Percentiles rank a stretch among this genome's conserved stretches.
These are phyloP conservation scores for Drosophila siamana DNA, from an alignment of 2,888 invertebrate species.

Conservation along the genomic window DNA sequence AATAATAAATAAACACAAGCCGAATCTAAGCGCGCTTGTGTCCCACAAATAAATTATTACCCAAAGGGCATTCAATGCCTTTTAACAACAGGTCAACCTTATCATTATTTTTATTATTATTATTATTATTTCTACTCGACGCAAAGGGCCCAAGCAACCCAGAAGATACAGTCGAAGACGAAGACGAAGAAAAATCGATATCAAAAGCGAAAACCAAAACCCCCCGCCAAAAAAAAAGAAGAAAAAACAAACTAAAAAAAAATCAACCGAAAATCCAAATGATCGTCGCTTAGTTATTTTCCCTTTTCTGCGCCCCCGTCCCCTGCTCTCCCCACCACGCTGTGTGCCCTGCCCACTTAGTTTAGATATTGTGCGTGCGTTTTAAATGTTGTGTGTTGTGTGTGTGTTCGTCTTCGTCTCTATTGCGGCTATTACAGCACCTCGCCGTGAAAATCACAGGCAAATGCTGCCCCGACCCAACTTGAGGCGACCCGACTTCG, in stretches of 20 bases:
- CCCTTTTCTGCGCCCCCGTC: constrained; percentile 8
- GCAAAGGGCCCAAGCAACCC: constrained; percentile 45
- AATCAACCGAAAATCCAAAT: constrained; percentile 59
- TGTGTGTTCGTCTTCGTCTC: constrained; percentile 1
- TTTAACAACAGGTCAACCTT: constrained; percentile 83
- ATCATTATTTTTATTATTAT: constrained; percentile 83
- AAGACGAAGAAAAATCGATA: constrained; percentile 57
- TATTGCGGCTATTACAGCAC: constrained; percentile 50
- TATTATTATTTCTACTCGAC: constrained; percentile 75
- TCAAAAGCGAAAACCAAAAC: constrained; percentile 56
- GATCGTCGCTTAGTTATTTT: constrained; percentile 69
- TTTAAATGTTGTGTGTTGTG: constrained; percentile 66
- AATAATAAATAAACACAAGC: constrained; percentile 64
- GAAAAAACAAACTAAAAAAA: constrained; percentile 37
- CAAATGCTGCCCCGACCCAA: constrained; percentile 55
- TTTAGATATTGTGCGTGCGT: constrained; percentile 74
- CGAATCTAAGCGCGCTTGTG: constrained; percentile 74
- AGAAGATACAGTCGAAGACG: constrained; percentile 13
- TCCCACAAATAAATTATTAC: constrained; percentile 82
- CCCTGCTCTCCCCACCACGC: background rate
- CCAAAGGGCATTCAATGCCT: constrained; percentile 83
- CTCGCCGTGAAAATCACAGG: constrained; percentile 68
- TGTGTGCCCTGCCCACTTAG: constrained; percentile 25
- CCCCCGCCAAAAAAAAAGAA: constrained; percentile 7
- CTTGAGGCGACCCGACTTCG: background rate